Conservation (phyloP, 2,113 vertebrate species). For the Odocoileus virginianus region DNA sequence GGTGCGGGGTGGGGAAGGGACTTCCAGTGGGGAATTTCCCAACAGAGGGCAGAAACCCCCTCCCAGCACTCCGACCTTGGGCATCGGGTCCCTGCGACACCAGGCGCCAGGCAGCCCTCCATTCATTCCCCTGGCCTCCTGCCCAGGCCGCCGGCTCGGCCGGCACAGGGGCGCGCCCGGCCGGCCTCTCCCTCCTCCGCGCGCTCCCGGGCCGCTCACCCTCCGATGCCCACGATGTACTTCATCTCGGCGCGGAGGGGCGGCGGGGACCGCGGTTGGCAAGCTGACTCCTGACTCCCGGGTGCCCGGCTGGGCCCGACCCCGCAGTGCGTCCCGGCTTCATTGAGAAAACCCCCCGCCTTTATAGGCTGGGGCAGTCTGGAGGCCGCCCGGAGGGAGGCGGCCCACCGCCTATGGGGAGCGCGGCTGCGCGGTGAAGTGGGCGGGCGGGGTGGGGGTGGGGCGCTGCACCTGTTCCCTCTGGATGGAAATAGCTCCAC, state of each 20-base stretch:
- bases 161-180: background rate
- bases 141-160: background rate
- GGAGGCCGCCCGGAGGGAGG: slow-evolving; percentile 22
- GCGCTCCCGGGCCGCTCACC: slow-evolving; percentile 83
- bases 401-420: slow-evolving; percentile 39
- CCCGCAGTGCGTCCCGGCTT: slow-evolving; percentile 69
- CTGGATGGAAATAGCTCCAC: slow-evolving; percentile 71
- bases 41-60: background rate
- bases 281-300: background rate
- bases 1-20: background rate
- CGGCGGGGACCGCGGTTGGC: background rate
- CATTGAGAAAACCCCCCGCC: slow-evolving; percentile 82
- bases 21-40: background rate
- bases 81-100: fast-evolving
- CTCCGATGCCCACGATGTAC: slow-evolving; percentile 92
- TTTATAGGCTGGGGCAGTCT: slow-evolving; percentile 66
- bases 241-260: slow-evolving; percentile 81
- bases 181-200: background rate
- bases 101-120: background rate
- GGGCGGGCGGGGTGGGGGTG: background rate
- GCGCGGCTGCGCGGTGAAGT: background rate
- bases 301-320: background rate
- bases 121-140: background rate
- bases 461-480: slow-evolving; percentile 71
- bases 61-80: background rate